Evolutionary conservation across 2,888 invertebrate species (phyloP).

Genomic region (Sarcophaga rosellei): DNA sequence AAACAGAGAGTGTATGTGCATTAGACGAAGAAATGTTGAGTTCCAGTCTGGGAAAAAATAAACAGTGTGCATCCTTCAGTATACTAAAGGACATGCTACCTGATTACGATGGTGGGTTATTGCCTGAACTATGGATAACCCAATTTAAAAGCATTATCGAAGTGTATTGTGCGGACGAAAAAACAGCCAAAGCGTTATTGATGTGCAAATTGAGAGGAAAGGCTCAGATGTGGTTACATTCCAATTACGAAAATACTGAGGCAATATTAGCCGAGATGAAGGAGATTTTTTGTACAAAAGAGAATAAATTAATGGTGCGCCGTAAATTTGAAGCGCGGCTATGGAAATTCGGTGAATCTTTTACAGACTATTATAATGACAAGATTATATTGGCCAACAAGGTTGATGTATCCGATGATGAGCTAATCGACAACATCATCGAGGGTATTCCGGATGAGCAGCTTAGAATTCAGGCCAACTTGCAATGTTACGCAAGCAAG

Average conservation of each 20-base stretch:
- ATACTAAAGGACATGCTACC: slow-evolving; percentile 31
- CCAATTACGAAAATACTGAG: not conserved
- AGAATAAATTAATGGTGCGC: slow-evolving; percentile 23
- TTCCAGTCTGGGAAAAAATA: too few relatives aligned
- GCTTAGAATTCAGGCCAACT: slow-evolving; percentile 49
- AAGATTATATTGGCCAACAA: slow-evolving; percentile 38
- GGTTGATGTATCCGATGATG: slow-evolving; percentile 36
- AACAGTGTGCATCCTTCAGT: slow-evolving; percentile 1
- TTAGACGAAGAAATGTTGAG: too few relatives aligned
- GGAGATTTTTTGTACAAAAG: slow-evolving; percentile 9
- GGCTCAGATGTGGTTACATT: slow-evolving; percentile 49
- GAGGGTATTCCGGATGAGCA: slow-evolving; percentile 35
- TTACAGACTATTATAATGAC: slow-evolving; percentile 39
- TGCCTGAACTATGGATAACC: slow-evolving; percentile 17
- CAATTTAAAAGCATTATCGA: slow-evolving; percentile 19
- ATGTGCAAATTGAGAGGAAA: slow-evolving; percentile 55
- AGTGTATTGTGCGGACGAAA: not conserved
- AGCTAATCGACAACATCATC: slow-evolving; percentile 42
- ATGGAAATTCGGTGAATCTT: slow-evolving; percentile 36
- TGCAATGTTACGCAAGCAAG: slow-evolving; percentile 56
- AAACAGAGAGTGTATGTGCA: not conserved
- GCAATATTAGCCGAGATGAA: slow-evolving; percentile 24
- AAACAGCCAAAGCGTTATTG: not conserved
- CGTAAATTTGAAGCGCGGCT: slow-evolving; percentile 42
- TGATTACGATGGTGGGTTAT: slow-evolving; percentile 12